Evolutionary conservation across 2,113 vertebrate genomes (phyloP).

Genomic region (Anolis sagrei): DNA sequence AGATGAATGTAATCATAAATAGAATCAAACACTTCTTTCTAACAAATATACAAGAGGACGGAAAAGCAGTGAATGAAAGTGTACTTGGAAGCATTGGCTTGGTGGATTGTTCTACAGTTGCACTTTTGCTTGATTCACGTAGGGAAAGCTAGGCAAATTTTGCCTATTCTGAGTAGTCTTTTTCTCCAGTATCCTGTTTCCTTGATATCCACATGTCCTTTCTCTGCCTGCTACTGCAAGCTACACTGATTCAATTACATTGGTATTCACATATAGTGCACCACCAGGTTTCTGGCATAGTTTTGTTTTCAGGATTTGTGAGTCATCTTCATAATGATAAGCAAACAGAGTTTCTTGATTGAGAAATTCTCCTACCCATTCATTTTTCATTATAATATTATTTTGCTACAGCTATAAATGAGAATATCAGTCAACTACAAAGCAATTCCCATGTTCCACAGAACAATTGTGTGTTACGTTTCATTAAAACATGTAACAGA

Average conservation of each 20-base stretch:
- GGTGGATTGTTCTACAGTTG: no score
- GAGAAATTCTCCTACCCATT: slow-evolving; percentile 57
- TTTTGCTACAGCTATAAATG: slow-evolving; percentile 24
- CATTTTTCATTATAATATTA: slow-evolving; percentile 50
- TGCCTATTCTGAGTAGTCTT: no score
- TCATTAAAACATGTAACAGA: slow-evolving; percentile 39
- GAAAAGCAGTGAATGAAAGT: background rate
- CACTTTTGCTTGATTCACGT: no score
- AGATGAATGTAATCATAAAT: background rate
- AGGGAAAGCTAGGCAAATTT: no score
- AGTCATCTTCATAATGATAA: slow-evolving; percentile 28
- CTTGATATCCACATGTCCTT: no score
- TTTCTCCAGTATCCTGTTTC: no score
- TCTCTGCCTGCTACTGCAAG: no score
- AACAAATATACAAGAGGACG: background rate
- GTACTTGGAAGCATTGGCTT: background rate
- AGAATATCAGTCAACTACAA: slow-evolving; percentile 36
- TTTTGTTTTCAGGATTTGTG: background rate
- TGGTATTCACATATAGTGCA: no score
- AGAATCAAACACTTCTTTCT: background rate
- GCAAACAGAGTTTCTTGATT: slow-evolving; percentile 40
- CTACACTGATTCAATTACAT: no score
- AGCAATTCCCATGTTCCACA: slow-evolving; percentile 43
- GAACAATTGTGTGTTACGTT: slow-evolving; percentile 39
- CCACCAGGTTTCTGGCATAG: no score